Base-by-base conservation (phyloP, 2,797 vertebrate species). In the Hafferia zeledoni region DNA sequence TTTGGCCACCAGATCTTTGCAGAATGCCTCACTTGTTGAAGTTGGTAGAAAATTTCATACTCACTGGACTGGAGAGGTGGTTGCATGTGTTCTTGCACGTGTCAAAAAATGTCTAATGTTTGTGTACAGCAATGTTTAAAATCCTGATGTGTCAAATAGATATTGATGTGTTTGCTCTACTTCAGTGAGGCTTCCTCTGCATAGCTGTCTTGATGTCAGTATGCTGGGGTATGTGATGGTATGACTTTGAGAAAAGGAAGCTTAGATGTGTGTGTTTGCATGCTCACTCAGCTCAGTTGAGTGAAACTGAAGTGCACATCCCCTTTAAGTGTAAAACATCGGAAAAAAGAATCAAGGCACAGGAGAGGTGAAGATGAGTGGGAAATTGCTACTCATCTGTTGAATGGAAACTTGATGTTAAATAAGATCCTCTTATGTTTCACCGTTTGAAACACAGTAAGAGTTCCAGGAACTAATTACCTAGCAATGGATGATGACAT, bases 401-500 rank as follows among this genome's bases (percentile, higher is more conserved):
- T 94, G 60, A 96, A 95, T 96, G 90, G 96, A 98, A 98, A 97
- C 90, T 97, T 96, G 88, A 95, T 89, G 90, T 96, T 97, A 96
- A 97, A 82, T 96, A 95, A 95, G 93, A 91, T 95, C 96, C 33
- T 97, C 93, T 97, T 96, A 63, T 30, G 70, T 97, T 97, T 97
- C 96, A 96, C 87, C 5, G 3, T 95, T 94, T 96, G 95, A 97
- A 97, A 97, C 86, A 94, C 76, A 96, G 93, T 96, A 95, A 93
- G 94, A 94, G 92, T 97, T 97, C 95, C 70, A 93, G 94, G 90
- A 96, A 95, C 96, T 98, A 97, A 98, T 98, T 97, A 97, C 90
- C 95, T 94, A 91, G 91, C 93, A 97, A 60, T 95, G 94, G 87
- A 71, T 92, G 93, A 87, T 96, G 86, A 93, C 88, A 96, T 97